phyloP scores from a whole-genome alignment of 2,888 invertebrate genomes.

The Oasisia sp. region DNA sequence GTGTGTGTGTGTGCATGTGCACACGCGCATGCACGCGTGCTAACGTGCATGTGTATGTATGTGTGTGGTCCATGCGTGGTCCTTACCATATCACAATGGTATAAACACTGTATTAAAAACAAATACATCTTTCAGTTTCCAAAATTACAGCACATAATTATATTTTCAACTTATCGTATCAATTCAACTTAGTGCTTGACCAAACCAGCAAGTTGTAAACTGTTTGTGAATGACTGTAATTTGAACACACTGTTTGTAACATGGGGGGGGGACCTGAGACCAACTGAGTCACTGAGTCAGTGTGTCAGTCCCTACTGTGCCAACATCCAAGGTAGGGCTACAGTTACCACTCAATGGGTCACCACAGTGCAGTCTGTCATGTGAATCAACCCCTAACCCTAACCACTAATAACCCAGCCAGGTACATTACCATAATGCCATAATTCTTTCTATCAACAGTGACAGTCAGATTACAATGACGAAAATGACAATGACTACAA shows the following conservation, averaged over 20 bases:
- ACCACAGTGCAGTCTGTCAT: background rate
- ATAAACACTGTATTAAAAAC: no score
- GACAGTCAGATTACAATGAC: background rate
- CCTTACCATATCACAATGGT: no score
- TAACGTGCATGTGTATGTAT: no score
- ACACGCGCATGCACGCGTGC: no score
- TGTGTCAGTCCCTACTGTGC: background rate
- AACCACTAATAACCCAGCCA: background rate
- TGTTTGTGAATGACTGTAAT: no score
- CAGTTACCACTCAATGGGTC: background rate
- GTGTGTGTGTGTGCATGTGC: no score
- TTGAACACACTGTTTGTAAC: background rate
- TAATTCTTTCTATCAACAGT: background rate
- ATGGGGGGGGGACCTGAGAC: background rate
- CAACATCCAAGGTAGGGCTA: background rate
- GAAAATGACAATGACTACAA: background rate
- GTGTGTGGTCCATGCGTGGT: no score
- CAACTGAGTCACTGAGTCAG: background rate
- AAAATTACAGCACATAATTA: no score
- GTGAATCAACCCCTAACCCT: background rate
- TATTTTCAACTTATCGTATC: no score
- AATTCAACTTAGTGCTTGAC: no score
- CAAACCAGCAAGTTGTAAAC: no score
- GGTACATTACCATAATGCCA: background rate
- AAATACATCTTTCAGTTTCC: no score